Evolutionary conservation across 2,113 vertebrate species (phyloP).

Genomic region (Morone chrysops): DNA sequence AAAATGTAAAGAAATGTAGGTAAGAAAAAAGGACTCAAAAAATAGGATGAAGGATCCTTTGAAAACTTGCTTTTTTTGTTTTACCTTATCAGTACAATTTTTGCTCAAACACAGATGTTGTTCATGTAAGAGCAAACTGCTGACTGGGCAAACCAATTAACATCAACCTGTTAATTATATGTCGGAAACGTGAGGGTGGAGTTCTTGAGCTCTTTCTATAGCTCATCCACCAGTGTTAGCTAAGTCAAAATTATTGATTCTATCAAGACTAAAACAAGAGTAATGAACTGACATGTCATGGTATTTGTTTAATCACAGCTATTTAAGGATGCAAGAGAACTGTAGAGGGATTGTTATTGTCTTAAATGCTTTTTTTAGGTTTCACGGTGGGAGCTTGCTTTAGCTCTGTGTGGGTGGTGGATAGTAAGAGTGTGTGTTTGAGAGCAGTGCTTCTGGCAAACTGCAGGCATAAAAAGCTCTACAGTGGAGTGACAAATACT

Average conservation of each 20-base stretch:
- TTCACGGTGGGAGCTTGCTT: conserved; percentile 35
- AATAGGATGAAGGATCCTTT: too few relatives aligned
- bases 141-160: neutral
- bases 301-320: conserved; percentile 27
- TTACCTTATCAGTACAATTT: too few relatives aligned
- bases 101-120: conserved; percentile 28
- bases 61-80: too few relatives aligned
- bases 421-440: conserved; percentile 4
- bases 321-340: neutral
- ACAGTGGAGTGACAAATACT: conserved; percentile 26
- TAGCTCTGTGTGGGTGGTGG: conserved; percentile 36
- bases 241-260: conserved; percentile 7
- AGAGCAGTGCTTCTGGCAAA: conserved; percentile 11
- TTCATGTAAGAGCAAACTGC: conserved; percentile 3
- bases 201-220: neutral
- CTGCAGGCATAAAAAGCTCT: conserved; percentile 22
- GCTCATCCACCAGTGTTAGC: neutral
- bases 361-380: conserved; percentile 41
- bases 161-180: neutral
- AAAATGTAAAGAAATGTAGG: neutral
- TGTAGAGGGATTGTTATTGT: conserved; percentile 6
- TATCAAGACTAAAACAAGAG: neutral
- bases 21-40: neutral
- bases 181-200: neutral
- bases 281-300: neutral